Evolutionary conservation across 2,113 vertebrate genomes (phyloP).

Genomic region (Urocynchramus pylzowi): DNA sequence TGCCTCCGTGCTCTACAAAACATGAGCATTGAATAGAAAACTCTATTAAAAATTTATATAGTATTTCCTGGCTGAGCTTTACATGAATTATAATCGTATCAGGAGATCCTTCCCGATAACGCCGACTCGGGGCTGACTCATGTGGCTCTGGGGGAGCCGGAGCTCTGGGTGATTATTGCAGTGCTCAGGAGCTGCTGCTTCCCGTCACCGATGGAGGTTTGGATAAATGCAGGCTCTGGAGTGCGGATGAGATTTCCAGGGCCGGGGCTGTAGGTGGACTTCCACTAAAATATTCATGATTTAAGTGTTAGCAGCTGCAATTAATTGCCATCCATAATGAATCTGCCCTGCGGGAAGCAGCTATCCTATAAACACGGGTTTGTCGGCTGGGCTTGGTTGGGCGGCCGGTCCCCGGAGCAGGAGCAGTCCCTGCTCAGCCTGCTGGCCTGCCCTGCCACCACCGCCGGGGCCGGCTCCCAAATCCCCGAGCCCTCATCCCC

Average conservation of each 20-base stretch:
- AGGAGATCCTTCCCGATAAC: background rate
- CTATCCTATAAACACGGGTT: background rate
- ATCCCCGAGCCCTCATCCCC: no score
- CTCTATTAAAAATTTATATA: constrained; percentile 16
- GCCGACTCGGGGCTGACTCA: background rate
- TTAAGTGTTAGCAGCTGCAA: background rate
- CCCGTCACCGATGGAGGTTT: background rate
- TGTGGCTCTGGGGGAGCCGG: background rate
- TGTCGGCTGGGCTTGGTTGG: background rate
- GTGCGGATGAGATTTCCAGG: background rate
- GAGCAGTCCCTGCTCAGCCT: background rate
- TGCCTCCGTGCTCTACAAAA: background rate
- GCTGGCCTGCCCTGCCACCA: background rate
- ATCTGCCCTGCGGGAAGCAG: background rate
- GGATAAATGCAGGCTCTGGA: background rate
- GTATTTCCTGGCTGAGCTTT: constrained; percentile 18
- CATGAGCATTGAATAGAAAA: background rate
- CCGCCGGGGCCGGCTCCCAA: no score
- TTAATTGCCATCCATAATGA: constrained; percentile 29
- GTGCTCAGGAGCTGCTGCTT: background rate
- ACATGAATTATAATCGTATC: background rate
- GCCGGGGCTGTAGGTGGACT: background rate
- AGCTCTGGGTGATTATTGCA: background rate
- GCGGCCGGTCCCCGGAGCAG: no score
- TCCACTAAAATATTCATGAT: background rate